phyloP scores from a whole-genome alignment of 2,888 invertebrate species.

The Tholera decimalis region DNA sequence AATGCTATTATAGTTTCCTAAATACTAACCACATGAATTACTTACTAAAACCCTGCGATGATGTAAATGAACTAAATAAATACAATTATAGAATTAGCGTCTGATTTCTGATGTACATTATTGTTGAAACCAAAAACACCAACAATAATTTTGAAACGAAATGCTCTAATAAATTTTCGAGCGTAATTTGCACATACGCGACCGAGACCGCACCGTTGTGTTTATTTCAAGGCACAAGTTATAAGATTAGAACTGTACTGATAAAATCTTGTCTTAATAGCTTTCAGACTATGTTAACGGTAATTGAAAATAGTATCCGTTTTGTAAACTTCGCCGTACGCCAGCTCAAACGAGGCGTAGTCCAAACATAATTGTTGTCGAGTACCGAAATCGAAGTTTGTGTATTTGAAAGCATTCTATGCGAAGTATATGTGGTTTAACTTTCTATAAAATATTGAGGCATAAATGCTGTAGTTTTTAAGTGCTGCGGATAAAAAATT shows the following conservation, averaged over 20 bases:
- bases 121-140: slow-evolving; percentile 65
- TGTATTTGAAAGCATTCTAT: too few relatives aligned
- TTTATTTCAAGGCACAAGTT: slow-evolving; percentile 70
- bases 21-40: slow-evolving; percentile 28
- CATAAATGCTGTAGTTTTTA: too few relatives aligned
- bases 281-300: slow-evolving; percentile 25
- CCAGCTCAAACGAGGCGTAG: not conserved
- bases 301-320: slow-evolving; percentile 15
- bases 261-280: slow-evolving; percentile 36
- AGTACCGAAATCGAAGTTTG: too few relatives aligned
- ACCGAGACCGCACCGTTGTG: slow-evolving; percentile 77
- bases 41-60: not conserved
- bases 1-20: not conserved
- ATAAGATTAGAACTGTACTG: slow-evolving; percentile 49
- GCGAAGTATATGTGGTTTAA: too few relatives aligned
- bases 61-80: slow-evolving; percentile 11
- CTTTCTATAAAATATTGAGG: too few relatives aligned
- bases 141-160: slow-evolving; percentile 74
- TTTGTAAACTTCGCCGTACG: not conserved
- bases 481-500: too few relatives aligned
- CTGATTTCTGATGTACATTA: slow-evolving; percentile 53
- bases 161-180: slow-evolving; percentile 81
- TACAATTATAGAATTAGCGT: slow-evolving; percentile 22
- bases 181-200: slow-evolving; percentile 84
- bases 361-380: not conserved